A percentile compares a stretch with the other conserved stretches of the same genome.
These are phyloP conservation scores for Diorhabda carinulata DNA, from an alignment of 1,140 invertebrate genomes.

Conservation along the genomic window DNA sequence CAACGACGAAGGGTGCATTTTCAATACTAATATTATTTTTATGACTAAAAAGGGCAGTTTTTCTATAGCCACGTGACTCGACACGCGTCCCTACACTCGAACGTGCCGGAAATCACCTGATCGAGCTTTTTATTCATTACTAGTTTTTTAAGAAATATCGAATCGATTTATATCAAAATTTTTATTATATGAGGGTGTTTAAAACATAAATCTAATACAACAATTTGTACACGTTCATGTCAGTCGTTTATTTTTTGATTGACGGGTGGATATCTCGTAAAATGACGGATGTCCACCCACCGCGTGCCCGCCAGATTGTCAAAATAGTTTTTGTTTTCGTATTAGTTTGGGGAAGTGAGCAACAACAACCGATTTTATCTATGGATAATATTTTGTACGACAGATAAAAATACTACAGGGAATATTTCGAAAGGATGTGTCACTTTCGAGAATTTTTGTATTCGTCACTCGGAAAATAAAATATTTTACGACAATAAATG, in stretches of 20 bases:
- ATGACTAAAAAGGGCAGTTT: slow-evolving; percentile 12
- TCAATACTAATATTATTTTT: slow-evolving; percentile 3
- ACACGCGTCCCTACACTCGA: slow-evolving; percentile 22
- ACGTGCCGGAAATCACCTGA: slow-evolving; percentile 27
- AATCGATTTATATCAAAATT: not conserved
- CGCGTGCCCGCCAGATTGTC: not conserved
- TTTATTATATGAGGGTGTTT: too few relatives aligned
- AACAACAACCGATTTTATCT: too few relatives aligned
- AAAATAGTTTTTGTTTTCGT: not conserved
- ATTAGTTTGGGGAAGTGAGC: not conserved
- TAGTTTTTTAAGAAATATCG: slow-evolving; percentile 11
- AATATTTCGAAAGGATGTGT: too few relatives aligned
- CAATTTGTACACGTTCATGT: not conserved
- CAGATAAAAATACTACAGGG: too few relatives aligned
- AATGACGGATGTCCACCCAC: not conserved
- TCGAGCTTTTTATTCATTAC: slow-evolving; percentile 24
- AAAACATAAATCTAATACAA: too few relatives aligned
- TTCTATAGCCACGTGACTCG: slow-evolving; percentile 28
- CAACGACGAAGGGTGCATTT: not conserved
- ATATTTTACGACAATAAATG: too few relatives aligned
- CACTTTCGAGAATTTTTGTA: too few relatives aligned
- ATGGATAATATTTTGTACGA: too few relatives aligned
- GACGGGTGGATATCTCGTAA: not conserved
- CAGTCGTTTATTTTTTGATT: not conserved
- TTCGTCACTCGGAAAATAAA: too few relatives aligned